Conservation (phyloP, 2,888 invertebrate species). For the Chloroclystis v-ata region DNA sequence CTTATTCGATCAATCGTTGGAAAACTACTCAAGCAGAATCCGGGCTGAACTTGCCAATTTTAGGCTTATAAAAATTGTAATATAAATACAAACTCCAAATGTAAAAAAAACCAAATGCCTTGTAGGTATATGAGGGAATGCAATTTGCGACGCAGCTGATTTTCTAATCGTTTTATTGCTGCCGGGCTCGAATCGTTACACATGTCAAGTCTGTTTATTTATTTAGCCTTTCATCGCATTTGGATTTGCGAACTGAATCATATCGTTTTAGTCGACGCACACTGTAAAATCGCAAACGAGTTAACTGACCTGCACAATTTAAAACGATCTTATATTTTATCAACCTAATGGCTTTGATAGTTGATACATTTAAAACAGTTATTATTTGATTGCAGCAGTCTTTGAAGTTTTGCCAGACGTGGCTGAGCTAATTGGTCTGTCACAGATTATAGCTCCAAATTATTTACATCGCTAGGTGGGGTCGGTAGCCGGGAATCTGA, state of each 20-base stretch:
- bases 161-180: constrained; percentile 30
- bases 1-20: constrained; percentile 25
- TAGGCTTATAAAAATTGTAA: too few relatives aligned
- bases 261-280: constrained; percentile 14
- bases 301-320: constrained; percentile 37
- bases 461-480: constrained; percentile 52
- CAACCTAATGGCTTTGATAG: constrained; percentile 27
- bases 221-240: constrained; percentile 26
- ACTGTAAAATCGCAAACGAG: constrained; percentile 21
- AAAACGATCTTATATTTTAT: constrained; percentile 33
- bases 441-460: constrained; percentile 40
- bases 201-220: constrained; percentile 30
- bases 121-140: constrained; percentile 18
- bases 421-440: constrained; percentile 26
- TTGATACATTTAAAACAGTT: too few relatives aligned
- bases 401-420: constrained; percentile 25
- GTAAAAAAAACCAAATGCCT: constrained; percentile 16
- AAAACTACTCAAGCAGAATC: too few relatives aligned
- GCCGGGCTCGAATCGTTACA: constrained; percentile 16
- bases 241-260: constrained; percentile 21
- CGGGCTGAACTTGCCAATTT: too few relatives aligned
- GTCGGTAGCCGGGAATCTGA: constrained; percentile 53
- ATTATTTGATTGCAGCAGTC: constrained; percentile 14
- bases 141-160: constrained; percentile 30
- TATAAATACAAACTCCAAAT: too few relatives aligned